phyloP scores from a whole-genome alignment of 2,888 invertebrate species.

The Oeneis ivallda region DNA sequence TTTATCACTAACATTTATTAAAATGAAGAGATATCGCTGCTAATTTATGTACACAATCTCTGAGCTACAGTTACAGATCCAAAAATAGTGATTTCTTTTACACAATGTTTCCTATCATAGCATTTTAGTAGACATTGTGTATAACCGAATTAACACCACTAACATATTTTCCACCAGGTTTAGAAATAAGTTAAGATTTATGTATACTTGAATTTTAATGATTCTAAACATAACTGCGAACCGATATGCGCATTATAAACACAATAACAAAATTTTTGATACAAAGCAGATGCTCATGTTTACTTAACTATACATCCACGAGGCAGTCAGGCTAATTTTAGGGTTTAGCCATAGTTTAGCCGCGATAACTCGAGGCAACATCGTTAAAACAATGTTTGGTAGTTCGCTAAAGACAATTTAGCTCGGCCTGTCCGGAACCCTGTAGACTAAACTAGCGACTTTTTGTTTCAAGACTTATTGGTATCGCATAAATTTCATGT shows the following conservation, averaged over 20 bases:
- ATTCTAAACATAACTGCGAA: neutral
- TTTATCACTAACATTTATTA: neutral
- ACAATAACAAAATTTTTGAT: slow-evolving; percentile 8
- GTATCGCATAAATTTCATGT: neutral
- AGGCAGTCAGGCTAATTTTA: slow-evolving; percentile 9
- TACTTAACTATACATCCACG: slow-evolving; percentile 10
- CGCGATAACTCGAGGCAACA: neutral
- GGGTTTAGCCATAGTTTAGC: slow-evolving; percentile 10
- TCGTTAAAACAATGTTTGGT: slow-evolving; percentile 11
- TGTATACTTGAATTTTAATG: neutral
- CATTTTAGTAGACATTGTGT: no score
- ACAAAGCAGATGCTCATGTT: slow-evolving; percentile 9
- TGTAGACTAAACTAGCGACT: neutral
- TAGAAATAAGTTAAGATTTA: no score
- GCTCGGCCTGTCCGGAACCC: neutral
- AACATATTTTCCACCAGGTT: no score
- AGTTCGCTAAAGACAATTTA: slow-evolving; percentile 4
- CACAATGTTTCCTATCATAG: no score
- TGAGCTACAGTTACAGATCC: no score
- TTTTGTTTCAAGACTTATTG: neutral
- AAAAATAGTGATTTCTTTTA: no score
- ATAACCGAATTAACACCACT: no score
- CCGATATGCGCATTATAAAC: neutral
- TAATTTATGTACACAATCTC: no score
- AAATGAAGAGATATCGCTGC: no score